Percentiles rank a stretch among this genome's conserved stretches.
These are phyloP conservation scores for Nomada flava DNA, from an alignment of 2,888 invertebrate genomes.

Conservation along the genomic window DNA sequence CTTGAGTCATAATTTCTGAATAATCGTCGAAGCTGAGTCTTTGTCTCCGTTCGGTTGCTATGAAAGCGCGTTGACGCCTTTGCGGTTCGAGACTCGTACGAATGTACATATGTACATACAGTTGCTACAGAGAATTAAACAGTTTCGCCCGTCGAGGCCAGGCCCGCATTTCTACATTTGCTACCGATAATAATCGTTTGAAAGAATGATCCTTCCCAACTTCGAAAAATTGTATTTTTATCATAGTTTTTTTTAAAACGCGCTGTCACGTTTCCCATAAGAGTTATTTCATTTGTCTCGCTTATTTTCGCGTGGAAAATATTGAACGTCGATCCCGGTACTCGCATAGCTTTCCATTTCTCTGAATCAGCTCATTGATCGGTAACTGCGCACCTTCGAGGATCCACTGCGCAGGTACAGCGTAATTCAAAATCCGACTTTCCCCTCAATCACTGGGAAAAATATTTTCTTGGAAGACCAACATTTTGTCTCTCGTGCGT, in stretches of 20 bases:
- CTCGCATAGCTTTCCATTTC: slow-evolving; percentile 29
- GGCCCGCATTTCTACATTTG: not conserved
- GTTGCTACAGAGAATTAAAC: slow-evolving; percentile 11
- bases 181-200: slow-evolving; percentile 14
- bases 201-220: not conserved
- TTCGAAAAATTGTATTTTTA: not conserved
- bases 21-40: slow-evolving; percentile 63
- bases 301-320: slow-evolving; percentile 14
- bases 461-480: not conserved
- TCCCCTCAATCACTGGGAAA: slow-evolving; percentile 15
- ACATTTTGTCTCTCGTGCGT: slow-evolving; percentile 1
- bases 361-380: slow-evolving; percentile 12
- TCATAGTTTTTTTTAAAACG: not conserved
- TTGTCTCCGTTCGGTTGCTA: slow-evolving; percentile 58
- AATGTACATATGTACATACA: slow-evolving; percentile 5
- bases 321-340: not conserved
- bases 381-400: slow-evolving; percentile 35
- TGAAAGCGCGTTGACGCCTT: slow-evolving; percentile 59
- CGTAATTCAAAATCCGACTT: slow-evolving; percentile 48
- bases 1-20: slow-evolving; percentile 74
- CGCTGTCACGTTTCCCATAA: not conserved
- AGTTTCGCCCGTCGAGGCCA: slow-evolving; percentile 5
- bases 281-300: not conserved
- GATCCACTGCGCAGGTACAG: slow-evolving; percentile 35
- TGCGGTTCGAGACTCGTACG: slow-evolving; percentile 8